Percentiles rank a stretch among this genome's conserved stretches.
Conservation (phyloP, 2,113 vertebrate species). For the Coptodon bakossiorum region DNA sequence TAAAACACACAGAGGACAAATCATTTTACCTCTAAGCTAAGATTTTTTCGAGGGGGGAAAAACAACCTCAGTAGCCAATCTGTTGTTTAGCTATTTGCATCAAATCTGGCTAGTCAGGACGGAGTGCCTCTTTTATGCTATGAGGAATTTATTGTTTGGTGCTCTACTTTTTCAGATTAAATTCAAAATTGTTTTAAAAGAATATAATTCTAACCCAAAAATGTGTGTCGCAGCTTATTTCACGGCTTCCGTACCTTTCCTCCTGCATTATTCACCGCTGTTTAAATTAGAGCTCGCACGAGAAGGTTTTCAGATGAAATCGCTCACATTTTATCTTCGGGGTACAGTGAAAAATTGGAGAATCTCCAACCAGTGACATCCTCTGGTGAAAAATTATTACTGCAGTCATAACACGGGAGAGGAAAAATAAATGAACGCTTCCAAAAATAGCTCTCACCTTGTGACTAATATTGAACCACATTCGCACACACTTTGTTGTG, state of each 20-base stretch:
- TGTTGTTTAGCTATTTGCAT: slow-evolving; percentile 53
- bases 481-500: not conserved
- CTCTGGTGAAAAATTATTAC: slow-evolving; percentile 30
- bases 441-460: slow-evolving; percentile 61
- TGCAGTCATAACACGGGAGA: slow-evolving; percentile 21
- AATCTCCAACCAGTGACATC: slow-evolving; percentile 33
- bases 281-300: not conserved
- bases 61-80: slow-evolving; percentile 51
- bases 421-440: slow-evolving; percentile 36
- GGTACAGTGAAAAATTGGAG: not conserved
- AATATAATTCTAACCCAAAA: slow-evolving; percentile 54
- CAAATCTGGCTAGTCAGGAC: slow-evolving; percentile 47
- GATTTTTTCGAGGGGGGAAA: slow-evolving; percentile 4
- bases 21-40: slow-evolving; percentile 55
- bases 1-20: slow-evolving; percentile 57
- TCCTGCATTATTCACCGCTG: not conserved
- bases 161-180: slow-evolving; percentile 70
- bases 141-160: slow-evolving; percentile 68
- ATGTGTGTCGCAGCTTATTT: slow-evolving; percentile 51
- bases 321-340: slow-evolving; percentile 4
- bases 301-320: slow-evolving; percentile 11
- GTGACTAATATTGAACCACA: slow-evolving; percentile 21
- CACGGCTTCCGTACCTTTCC: not conserved
- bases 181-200: slow-evolving; percentile 64
- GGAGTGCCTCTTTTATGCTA: slow-evolving; percentile 65